Base-by-base conservation (phyloP, 2,113 vertebrate species). In the Centropus bengalensis region DNA sequence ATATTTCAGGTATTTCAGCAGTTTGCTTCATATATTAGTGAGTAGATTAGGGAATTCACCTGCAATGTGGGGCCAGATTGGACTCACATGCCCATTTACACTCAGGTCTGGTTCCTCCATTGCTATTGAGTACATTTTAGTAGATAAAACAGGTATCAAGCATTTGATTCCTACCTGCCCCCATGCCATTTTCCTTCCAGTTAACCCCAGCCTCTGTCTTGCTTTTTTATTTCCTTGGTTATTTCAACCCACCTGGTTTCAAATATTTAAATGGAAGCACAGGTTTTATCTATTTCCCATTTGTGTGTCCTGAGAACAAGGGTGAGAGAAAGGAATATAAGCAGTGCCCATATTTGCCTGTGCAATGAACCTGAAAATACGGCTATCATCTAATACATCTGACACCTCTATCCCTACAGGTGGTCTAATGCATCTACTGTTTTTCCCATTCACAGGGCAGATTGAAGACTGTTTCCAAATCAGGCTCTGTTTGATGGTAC, bases 11-110 rank as follows among this genome's bases (percentile, higher is more conserved):
- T 30, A 64, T 88, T 92, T 56, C 44, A 73, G 40, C 32, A 60
- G 5, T 51, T 44, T 87, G 8, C 9, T n/a, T 69, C 64, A 5
- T 38, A 30, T 44, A 91, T 79, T 66, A 60, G 12, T 16, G 28
- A 60, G 3, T 23, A 12, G 5, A 1, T 22, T 58, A 8, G 19
- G 14, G 36, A 80, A 22, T 88, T 5, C 10, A 87, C 38, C 42
- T 58, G 6, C 36, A 27, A 2, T 4, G 2, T 1, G 5, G 28
- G 11, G 23, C 33, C 7, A n/a, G 20, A 17, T 11, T 66, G 64
- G 45, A 26, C 1, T 62, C 2, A 16, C 17, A 5, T 30, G 7
- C 12, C 27, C 0, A 0, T 54, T 79, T 64, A 3, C n/a, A 6
- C 21, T 45, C 42, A 32, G 24, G 3, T 38, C 30, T 86, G 28